Conservation (phyloP, 2,113 vertebrate genomes). For the Cebidichthys violaceus region DNA sequence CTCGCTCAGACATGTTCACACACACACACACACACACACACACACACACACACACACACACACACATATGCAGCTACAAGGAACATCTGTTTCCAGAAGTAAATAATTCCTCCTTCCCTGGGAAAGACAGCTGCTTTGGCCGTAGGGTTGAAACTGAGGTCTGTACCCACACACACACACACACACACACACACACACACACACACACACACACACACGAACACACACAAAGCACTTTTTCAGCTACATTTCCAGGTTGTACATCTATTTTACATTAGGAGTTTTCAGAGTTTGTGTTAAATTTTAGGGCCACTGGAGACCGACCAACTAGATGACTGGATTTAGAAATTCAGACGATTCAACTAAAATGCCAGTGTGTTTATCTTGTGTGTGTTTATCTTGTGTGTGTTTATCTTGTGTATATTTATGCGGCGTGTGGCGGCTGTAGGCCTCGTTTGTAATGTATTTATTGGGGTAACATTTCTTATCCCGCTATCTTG, state of each 20-base stretch:
- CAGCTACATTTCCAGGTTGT: neutral
- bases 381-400: no score
- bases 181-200: no score
- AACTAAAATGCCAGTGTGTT: no score
- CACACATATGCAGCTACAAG: conserved; percentile 3
- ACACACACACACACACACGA: no score
- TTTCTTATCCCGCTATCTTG: no score
- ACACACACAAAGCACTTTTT: no score
- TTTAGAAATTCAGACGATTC: no score
- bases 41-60: no score
- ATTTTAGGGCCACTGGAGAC: neutral
- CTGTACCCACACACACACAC: conserved; percentile 16
- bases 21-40: conserved; percentile 31
- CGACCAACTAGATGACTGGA: neutral
- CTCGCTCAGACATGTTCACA: neutral
- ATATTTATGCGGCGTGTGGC: no score
- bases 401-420: no score
- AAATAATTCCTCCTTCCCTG: neutral
- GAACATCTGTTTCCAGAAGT: conserved; percentile 58
- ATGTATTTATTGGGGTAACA: no score
- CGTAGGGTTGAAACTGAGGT: conserved; percentile 40
- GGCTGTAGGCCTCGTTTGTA: no score
- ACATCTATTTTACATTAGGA: conserved; percentile 7
- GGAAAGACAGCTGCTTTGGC: conserved; percentile 42
- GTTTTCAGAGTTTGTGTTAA: neutral